These are phyloP conservation scores for Uloborus plumipes DNA, from an alignment of 2,888 invertebrate genomes.

Conservation along the genomic window DNA sequence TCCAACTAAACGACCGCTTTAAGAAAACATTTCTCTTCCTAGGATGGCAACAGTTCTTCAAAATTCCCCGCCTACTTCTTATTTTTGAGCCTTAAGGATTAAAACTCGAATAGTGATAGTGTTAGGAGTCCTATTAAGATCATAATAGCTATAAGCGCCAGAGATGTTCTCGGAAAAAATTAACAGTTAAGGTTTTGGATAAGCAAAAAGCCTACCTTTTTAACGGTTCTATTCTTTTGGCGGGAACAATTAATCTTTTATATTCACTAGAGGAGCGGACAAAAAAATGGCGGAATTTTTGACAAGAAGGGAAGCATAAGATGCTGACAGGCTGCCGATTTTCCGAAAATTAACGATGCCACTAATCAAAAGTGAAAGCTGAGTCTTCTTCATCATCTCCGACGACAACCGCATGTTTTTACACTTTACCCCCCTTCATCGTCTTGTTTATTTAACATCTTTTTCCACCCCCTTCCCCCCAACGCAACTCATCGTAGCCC, in stretches of 20 bases:
- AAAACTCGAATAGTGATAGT: too few relatives aligned
- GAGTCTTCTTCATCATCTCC: slow-evolving; percentile 35
- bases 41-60: too few relatives aligned
- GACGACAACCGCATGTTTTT: slow-evolving; percentile 33
- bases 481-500: too few relatives aligned
- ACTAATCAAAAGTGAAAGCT: slow-evolving; percentile 62
- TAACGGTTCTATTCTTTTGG: slow-evolving; percentile 49
- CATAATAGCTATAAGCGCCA: too few relatives aligned
- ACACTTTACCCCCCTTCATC: slow-evolving; percentile 24
- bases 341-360: slow-evolving; percentile 55
- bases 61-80: too few relatives aligned
- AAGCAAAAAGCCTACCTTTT: slow-evolving; percentile 58
- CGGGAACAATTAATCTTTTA: slow-evolving; percentile 49
- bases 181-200: slow-evolving; percentile 20
- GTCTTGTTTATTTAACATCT: slow-evolving; percentile 10
- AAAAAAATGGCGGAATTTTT: slow-evolving; percentile 29
- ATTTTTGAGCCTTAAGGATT: too few relatives aligned
- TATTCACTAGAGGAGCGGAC: slow-evolving; percentile 26
- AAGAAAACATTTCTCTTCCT: too few relatives aligned
- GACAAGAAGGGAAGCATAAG: slow-evolving; percentile 45
- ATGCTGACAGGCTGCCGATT: slow-evolving; percentile 55
- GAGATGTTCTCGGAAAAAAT: slow-evolving; percentile 10
- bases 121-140: too few relatives aligned
- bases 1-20: too few relatives aligned
- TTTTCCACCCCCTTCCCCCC: neutral